Base-by-base conservation (phyloP, 2,113 vertebrate genomes). In the Siniperca knerii region DNA sequence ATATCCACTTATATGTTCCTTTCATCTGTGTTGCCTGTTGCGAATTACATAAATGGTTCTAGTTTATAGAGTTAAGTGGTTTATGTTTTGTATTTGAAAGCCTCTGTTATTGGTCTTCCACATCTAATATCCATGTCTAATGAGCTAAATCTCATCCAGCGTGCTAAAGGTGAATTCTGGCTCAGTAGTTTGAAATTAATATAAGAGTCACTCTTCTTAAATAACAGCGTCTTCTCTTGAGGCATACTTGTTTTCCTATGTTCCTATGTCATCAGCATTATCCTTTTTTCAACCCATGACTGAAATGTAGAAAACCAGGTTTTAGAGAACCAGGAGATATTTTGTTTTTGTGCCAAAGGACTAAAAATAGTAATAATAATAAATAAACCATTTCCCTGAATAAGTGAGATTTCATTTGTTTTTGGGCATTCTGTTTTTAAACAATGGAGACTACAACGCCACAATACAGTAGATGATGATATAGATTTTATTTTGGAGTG, bases 11-110 rank as follows among this genome's bases (percentile, higher is more conserved):
- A 42, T 55, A 44, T 79, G 58, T 79, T 83, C 44, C 4, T 86
- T 85, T 60, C 35, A 35, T 81, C 35, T 71, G 21, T 84, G 70
- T 77, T 88, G 61, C 81, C 75, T 84, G 77, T 82, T 83, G 44
- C 0, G n/a, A 84, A 72, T 81, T 13, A 64, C 66, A 78, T 72
- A 69, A 75, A 66, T 74, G 52, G 13, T 84, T 54, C 13, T 76
- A 77, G 70, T 85, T 85, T 44, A 66, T 77, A 70, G 62, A 81
- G 6, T 78, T 87, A 55, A 67, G 65, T 69, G 42, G 33, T 87
- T 87, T 87, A 16, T 44, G 81, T 79, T 87, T 77, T 87, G 46
- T 84, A 35, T 69, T 84, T 83, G n/a, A 82, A 80, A 70, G 67
- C 58, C 33, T 76, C 54, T 57, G 61, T 66, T 76, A 42, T 58